Evolutionary conservation across 2,797 vertebrate genomes (phyloP).

Genomic region (Muscicapa comitata): DNA sequence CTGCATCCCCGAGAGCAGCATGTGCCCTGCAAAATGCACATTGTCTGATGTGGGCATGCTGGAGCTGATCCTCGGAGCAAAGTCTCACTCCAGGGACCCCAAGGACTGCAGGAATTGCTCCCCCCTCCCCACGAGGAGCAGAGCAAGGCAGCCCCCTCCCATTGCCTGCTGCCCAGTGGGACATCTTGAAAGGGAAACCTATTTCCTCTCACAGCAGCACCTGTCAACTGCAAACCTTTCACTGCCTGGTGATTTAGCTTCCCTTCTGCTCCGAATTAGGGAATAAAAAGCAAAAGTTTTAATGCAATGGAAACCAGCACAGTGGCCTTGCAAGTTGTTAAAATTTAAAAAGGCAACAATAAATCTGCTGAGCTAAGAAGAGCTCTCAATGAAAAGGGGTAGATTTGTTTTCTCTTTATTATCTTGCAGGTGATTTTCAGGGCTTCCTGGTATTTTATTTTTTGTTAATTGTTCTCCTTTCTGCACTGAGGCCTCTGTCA

Average conservation of each 20-base stretch:
- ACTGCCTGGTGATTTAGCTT: neutral
- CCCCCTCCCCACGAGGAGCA: neutral
- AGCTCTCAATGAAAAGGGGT: neutral
- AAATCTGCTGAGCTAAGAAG: constrained; percentile 45
- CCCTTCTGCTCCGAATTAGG: neutral
- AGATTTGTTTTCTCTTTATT: constrained; percentile 45
- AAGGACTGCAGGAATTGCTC: neutral
- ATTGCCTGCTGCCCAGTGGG: neutral
- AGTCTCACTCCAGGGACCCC: neutral
- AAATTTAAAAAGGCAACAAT: constrained; percentile 34
- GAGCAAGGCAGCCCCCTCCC: neutral
- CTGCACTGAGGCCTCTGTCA: neutral
- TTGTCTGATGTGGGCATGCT: rapidly evolving
- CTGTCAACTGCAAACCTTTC: neutral
- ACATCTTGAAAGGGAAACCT: neutral
- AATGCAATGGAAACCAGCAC: neutral
- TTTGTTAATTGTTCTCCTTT: constrained; percentile 15
- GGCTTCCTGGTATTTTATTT: constrained; percentile 7
- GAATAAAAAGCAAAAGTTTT: constrained; percentile 35
- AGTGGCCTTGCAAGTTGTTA: constrained; percentile 1
- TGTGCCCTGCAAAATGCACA: neutral
- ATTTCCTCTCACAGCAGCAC: neutral
- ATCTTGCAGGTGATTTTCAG: constrained; percentile 39
- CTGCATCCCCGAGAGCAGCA: neutral
- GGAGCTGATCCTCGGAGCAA: neutral